A percentile compares a stretch with the other conserved stretches of the same genome.
These are phyloP conservation scores for Papilio glaucus DNA, from an alignment of 1,140 invertebrate species.

Conservation along the genomic window DNA sequence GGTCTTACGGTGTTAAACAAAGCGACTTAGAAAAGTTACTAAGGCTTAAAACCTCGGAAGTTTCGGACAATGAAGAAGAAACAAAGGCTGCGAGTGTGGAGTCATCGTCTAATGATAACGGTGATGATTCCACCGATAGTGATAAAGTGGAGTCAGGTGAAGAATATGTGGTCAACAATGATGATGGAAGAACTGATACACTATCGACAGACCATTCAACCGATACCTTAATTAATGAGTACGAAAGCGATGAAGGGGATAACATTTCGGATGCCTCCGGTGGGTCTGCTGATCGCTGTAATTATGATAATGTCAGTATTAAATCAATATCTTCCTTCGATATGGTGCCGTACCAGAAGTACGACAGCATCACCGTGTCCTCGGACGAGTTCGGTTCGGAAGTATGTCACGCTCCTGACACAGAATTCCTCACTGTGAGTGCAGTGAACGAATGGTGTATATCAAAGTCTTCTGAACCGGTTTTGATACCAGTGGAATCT, in stretches of 20 bases:
- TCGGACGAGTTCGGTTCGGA: conserved; percentile 81
- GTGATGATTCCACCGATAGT: conserved; percentile 66
- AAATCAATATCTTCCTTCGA: conserved; percentile 79
- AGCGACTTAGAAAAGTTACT: conserved; percentile 76
- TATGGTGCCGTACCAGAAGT: conserved; percentile 79
- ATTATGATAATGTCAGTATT: conserved; percentile 81
- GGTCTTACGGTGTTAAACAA: conserved; percentile 78
- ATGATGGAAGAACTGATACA: conserved; percentile 71
- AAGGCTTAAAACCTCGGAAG: conserved; percentile 70
- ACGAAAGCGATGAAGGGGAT: conserved; percentile 72
- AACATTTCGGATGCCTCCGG: conserved; percentile 61
- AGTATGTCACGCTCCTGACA: conserved; percentile 75
- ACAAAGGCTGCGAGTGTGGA: conserved; percentile 45
- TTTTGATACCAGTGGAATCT: conserved; percentile 76
- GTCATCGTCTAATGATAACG: conserved; percentile 56
- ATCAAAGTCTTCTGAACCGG: conserved; percentile 70
- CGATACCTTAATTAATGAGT: conserved; percentile 78
- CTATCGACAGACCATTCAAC: conserved; percentile 76
- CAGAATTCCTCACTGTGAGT: conserved; percentile 78
- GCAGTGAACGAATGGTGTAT: conserved; percentile 81
- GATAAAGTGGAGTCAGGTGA: conserved; percentile 63
- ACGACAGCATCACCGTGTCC: conserved; percentile 79
- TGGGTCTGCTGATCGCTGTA: conserved; percentile 68
- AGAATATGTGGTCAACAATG: conserved; percentile 68
- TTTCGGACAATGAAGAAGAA: conserved; percentile 73